phyloP scores from a whole-genome alignment of 2,888 invertebrate genomes.

The Eudemis profundana region DNA sequence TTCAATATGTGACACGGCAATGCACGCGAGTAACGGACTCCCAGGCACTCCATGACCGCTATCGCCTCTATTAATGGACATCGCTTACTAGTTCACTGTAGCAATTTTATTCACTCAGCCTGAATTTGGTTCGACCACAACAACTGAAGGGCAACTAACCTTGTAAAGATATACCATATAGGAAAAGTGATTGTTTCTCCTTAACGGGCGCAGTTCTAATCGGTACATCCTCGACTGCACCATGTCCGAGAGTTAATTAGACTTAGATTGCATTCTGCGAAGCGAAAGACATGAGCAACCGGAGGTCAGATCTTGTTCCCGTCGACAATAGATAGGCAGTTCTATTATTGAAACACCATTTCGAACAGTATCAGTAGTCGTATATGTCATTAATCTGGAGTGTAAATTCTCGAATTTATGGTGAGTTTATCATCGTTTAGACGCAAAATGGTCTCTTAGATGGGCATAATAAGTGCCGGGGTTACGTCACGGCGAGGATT shows the following conservation, averaged over 20 bases:
- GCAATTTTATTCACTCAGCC: conserved; percentile 45
- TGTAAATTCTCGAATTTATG: conserved; percentile 35
- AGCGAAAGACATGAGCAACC: conserved; percentile 62
- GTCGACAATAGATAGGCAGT: conserved; percentile 40
- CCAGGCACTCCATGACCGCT: conserved; percentile 32
- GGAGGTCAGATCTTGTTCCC: conserved; percentile 62
- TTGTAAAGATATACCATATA: conserved; percentile 69
- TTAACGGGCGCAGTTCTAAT: conserved; percentile 78
- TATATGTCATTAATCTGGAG: conserved; percentile 13
- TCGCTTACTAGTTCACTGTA: conserved; percentile 32
- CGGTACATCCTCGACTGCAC: conserved; percentile 76
- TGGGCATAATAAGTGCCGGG: conserved; percentile 47
- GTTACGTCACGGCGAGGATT: conserved; percentile 49
- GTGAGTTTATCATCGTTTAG: conserved; percentile 30
- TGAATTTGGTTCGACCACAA: conserved; percentile 40
- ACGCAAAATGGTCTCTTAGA: conserved; percentile 27
- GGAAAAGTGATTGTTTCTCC: conserved; percentile 82
- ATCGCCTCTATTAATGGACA: conserved; percentile 29
- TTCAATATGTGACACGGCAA: conserved; percentile 61
- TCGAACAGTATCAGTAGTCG: conserved; percentile 4
- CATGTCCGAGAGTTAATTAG: conserved; percentile 79
- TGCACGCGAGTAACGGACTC: conserved; percentile 51
- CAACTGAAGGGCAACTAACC: conserved; percentile 63
- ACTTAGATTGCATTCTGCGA: conserved; percentile 72
- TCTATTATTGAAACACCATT: conserved; percentile 25